Evolutionary conservation across 2,888 invertebrate genomes (phyloP).

Genomic region (Uloborus plumipes): DNA sequence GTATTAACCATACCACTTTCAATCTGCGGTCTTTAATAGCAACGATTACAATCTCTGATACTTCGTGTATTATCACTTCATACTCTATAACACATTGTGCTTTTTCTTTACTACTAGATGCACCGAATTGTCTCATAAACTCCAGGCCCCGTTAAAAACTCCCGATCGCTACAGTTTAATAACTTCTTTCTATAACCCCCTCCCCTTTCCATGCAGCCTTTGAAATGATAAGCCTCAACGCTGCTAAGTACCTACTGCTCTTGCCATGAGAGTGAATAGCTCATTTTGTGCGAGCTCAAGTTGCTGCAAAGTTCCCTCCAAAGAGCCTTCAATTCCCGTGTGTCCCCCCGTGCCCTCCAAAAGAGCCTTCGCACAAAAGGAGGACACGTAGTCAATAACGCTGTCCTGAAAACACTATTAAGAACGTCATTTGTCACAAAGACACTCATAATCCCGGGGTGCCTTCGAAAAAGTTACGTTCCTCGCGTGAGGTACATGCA

Average conservation of each 20-base stretch:
- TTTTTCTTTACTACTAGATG: too few relatives aligned
- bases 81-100: too few relatives aligned
- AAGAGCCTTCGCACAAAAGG: slow-evolving; percentile 16
- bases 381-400: slow-evolving; percentile 52
- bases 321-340: neutral
- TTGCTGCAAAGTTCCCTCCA: neutral
- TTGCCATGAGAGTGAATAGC: slow-evolving; percentile 9
- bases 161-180: slow-evolving; percentile 16
- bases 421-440: slow-evolving; percentile 55
- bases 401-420: slow-evolving; percentile 47
- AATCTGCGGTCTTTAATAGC: too few relatives aligned
- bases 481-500: slow-evolving; percentile 21
- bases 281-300: slow-evolving; percentile 35
- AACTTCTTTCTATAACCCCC: slow-evolving; percentile 24
- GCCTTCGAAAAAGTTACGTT: neutral
- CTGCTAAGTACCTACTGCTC: slow-evolving; percentile 12
- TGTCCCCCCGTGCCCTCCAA: neutral
- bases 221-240: slow-evolving; percentile 27
- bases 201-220: slow-evolving; percentile 4
- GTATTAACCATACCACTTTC: too few relatives aligned
- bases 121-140: slow-evolving; percentile 12
- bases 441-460: slow-evolving; percentile 38
- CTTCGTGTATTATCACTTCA: too few relatives aligned
- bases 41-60: too few relatives aligned
- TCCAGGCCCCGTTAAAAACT: slow-evolving; percentile 38